Evolutionary conservation across 2,113 vertebrate species (phyloP), one percentile per base, ranked within the genome.

Genomic region (Ageneiosus marmoratus): DNA sequence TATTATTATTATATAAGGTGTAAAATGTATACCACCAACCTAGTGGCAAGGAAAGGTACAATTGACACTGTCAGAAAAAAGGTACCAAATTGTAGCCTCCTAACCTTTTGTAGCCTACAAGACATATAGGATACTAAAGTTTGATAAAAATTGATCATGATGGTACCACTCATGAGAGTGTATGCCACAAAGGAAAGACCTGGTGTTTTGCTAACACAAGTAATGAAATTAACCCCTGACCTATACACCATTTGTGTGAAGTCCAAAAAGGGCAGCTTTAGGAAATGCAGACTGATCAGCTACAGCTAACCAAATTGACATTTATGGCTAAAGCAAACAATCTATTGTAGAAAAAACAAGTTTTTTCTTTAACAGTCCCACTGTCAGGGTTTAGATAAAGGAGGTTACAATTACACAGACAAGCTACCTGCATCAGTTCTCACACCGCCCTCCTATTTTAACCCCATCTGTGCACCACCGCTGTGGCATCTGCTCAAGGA

Each of bases 401-500:
- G 51, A 44, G 69, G 69, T 73, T 80, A 29, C 41, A 37, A 55
- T 76, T 76, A 37, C 51, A 76, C 16, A 55, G 50, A 70, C 50
- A 81, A 9, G 44, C 76, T 81, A 51, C 79, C 51, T 48, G 29
- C 55, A 72, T 76, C 51, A 13, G 75, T 83, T 87, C 84, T 83
- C 70, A 78, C 41, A 69, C 67, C 32, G 3, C 53, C 72, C 44
- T 70, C 79, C 80, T 86, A 83, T 84, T 73, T 83, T 85, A 88
- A 86, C 88, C 79, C 85, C 82, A 87, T 87, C 48, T 37, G 16
- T 77, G 85, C 84, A 65, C 79, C 58, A 88, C 88, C 80, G 88
- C 76, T 76, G 83, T 87, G 79, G 86, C 88, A 84, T 90, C 87
- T 90, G 83, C 89, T 88, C 87, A 84, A 78, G 86, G 89, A 92